A percentile compares a stretch with the other conserved stretches of the same genome.
phyloP scores from a whole-genome alignment of 2,797 vertebrate genomes.

The Manis pentadactyla region DNA sequence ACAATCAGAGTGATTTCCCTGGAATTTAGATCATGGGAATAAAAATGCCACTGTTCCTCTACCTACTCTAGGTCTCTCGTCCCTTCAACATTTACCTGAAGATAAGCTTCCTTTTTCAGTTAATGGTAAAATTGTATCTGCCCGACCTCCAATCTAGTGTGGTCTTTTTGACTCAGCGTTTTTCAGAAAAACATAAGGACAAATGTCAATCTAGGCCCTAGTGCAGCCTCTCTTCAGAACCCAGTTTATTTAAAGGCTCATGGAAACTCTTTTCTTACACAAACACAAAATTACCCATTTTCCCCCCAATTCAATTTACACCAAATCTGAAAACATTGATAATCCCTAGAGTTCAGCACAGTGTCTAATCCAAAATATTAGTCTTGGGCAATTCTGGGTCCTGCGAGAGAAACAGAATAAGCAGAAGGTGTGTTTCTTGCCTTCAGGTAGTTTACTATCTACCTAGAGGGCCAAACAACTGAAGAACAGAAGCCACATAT shows the following conservation, averaged over 20 bases:
- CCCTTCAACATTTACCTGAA: not conserved
- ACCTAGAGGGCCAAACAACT: not conserved
- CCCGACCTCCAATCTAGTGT: not conserved
- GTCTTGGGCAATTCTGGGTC: not conserved
- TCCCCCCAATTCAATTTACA: not conserved
- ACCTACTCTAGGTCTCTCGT: not conserved
- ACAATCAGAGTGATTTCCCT: not conserved
- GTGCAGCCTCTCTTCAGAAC: not conserved
- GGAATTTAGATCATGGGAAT: not conserved
- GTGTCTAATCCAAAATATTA: not conserved
- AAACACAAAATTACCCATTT: not conserved
- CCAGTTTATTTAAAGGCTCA: not conserved
- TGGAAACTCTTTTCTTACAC: not conserved
- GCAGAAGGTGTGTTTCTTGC: not conserved
- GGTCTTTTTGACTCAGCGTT: not conserved
- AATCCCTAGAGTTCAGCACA: not conserved
- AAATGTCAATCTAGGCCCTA: not conserved
- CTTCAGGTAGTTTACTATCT: not conserved
- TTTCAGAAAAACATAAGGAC: constrained; percentile 23
- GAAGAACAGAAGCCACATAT: not conserved
- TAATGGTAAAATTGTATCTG: not conserved
- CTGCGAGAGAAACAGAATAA: not conserved
- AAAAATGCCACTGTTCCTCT: not conserved
- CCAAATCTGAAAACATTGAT: not conserved
- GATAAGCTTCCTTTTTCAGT: not conserved